Evolutionary conservation across 2,113 vertebrate species (phyloP).

Genomic region (Microcebus ravelobensis): DNA sequence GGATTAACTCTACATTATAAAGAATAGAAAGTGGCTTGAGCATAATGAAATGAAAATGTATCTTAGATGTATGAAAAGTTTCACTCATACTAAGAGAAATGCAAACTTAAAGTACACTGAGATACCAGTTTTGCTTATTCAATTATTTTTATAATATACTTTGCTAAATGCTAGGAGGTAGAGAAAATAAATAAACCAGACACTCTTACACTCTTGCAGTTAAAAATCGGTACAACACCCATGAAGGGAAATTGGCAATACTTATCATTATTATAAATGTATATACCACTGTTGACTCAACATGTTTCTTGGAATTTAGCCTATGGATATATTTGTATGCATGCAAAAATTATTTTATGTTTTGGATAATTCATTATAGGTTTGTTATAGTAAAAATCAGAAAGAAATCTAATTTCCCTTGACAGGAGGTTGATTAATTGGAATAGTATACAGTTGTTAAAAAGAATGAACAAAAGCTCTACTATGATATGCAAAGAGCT

Average conservation of each 20-base stretch:
- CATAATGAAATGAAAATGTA: slow-evolving; percentile 25
- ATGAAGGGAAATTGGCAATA: neutral
- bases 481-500: neutral
- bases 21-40: neutral
- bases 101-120: neutral
- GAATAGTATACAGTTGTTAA: neutral
- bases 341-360: neutral
- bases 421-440: neutral
- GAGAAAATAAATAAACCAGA: neutral
- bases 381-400: slow-evolving; percentile 34
- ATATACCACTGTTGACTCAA: neutral
- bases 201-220: neutral
- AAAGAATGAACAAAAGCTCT: neutral
- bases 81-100: slow-evolving; percentile 30
- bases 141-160: slow-evolving; percentile 38
- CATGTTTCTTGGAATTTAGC: neutral
- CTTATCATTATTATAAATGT: neutral
- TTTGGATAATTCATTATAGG: neutral
- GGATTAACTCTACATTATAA: neutral
- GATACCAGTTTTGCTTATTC: neutral
- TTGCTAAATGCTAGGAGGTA: neutral
- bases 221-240: neutral
- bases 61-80: neutral
- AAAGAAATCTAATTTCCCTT: neutral
- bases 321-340: neutral